These are phyloP conservation scores for Linyphia triangularis DNA, from an alignment of 2,888 invertebrate genomes.

Conservation along the genomic window DNA sequence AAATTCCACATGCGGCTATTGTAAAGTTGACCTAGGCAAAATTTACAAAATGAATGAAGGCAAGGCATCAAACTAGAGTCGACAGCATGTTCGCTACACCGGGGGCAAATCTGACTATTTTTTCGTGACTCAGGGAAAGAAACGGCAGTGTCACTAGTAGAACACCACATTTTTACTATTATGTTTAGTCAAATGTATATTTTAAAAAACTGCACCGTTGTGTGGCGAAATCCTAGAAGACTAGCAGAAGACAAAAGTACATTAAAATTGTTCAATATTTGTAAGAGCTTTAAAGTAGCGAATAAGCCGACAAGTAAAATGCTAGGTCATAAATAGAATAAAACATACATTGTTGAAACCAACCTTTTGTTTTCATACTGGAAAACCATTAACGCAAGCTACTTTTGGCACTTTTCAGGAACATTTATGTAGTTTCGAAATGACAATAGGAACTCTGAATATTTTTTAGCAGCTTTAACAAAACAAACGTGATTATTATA, in stretches of 20 bases:
- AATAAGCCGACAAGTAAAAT: not conserved
- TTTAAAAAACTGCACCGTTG: constrained; percentile 8
- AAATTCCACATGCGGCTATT: constrained; percentile 61
- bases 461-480: constrained; percentile 15
- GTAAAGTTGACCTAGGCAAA: constrained; percentile 78
- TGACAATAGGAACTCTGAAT: constrained; percentile 58
- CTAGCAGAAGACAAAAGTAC: constrained; percentile 1
- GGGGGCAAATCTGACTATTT: constrained; percentile 77
- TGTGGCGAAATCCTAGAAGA: not conserved
- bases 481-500: not conserved
- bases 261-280: not conserved
- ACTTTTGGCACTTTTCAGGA: constrained; percentile 66
- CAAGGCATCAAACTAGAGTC: constrained; percentile 80
- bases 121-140: constrained; percentile 51
- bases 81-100: constrained; percentile 79
- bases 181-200: not conserved
- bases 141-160: constrained; percentile 66
- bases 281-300: constrained; percentile 13
- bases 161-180: constrained; percentile 66
- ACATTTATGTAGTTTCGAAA: constrained; percentile 39
- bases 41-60: constrained; percentile 80
- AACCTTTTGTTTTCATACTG: constrained; percentile 59
- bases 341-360: constrained; percentile 32
- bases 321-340: constrained; percentile 2
- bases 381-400: constrained; percentile 18